Percentiles rank a stretch among this genome's conserved stretches.
Conservation (phyloP, 2,888 invertebrate genomes). For the Cephalotes varians region DNA sequence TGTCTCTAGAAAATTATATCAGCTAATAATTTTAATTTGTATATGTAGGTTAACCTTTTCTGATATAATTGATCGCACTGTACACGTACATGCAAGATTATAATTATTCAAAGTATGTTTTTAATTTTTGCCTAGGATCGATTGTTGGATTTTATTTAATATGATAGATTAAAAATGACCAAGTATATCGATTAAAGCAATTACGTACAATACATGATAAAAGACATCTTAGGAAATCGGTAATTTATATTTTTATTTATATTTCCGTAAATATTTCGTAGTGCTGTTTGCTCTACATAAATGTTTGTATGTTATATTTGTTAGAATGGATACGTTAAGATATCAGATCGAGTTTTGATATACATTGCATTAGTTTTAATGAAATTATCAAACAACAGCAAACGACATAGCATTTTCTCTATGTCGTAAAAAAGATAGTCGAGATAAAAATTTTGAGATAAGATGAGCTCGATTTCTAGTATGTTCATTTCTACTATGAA, state of each 20-base stretch:
- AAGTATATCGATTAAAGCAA: not conserved
- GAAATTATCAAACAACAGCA: not conserved
- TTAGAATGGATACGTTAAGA: not conserved
- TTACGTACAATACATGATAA: not conserved
- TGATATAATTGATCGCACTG: not conserved
- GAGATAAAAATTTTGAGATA: not conserved
- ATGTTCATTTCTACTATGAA: slow-evolving; percentile 9
- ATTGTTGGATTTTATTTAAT: not conserved
- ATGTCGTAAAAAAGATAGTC: not conserved
- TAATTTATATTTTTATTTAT: slow-evolving; percentile 20
- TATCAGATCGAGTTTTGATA: not conserved
- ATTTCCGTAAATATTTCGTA: not conserved
- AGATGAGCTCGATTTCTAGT: not conserved
- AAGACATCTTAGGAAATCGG: not conserved
- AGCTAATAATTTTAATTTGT: not conserved
- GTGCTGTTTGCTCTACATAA: not conserved
- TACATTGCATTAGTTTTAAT: not conserved
- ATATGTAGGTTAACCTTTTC: not conserved
- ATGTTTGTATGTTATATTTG: not conserved
- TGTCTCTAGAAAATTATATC: not conserved
- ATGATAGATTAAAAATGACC: not conserved
- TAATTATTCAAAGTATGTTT: slow-evolving; percentile 9
- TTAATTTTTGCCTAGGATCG: not conserved
- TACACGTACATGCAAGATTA: too few relatives aligned
- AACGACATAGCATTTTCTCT: not conserved